A percentile compares a stretch with the other conserved stretches of the same genome.
These are phyloP conservation scores for Pheucticus melanocephalus DNA, from an alignment of 2,113 vertebrate species.

Conservation along the genomic window DNA sequence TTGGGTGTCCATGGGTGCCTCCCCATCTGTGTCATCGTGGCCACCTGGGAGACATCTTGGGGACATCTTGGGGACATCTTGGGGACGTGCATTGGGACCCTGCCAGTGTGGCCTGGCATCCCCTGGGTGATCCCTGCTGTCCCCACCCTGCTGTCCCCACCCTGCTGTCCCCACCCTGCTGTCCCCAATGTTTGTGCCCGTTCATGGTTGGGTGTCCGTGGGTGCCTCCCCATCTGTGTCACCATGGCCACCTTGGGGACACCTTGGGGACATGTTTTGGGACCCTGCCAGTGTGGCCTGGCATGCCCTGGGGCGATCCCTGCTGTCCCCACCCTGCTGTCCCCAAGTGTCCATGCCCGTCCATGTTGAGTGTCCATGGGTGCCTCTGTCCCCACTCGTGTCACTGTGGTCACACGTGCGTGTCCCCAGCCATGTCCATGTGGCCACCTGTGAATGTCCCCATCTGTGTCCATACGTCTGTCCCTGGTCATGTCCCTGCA, in stretches of 20 bases:
- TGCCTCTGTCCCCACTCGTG: not conserved
- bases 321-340: not conserved
- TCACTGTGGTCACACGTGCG: not conserved
- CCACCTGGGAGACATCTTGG: no score
- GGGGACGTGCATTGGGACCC: not conserved
- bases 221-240: no score
- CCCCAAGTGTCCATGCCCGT: not conserved
- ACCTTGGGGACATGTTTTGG: not conserved
- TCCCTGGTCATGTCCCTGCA: no score
- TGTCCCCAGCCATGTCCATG: not conserved
- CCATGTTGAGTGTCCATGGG: not conserved
- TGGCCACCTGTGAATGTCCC: not conserved
- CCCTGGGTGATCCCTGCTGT: no score
- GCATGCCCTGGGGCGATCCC: no score
- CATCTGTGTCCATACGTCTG: not conserved
- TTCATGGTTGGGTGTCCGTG: no score
- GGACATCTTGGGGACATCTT: not conserved
- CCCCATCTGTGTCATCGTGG: not conserved
- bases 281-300: not conserved
- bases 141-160: no score
- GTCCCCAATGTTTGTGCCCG: no score
- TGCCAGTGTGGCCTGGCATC: no score
- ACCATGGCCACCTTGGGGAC: not conserved
- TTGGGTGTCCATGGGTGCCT: not conserved
- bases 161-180: not conserved